These are phyloP conservation scores for Lepidocolaptes lacrymiger DNA, from an alignment of 2,797 vertebrate genomes.

Conservation along the genomic window DNA sequence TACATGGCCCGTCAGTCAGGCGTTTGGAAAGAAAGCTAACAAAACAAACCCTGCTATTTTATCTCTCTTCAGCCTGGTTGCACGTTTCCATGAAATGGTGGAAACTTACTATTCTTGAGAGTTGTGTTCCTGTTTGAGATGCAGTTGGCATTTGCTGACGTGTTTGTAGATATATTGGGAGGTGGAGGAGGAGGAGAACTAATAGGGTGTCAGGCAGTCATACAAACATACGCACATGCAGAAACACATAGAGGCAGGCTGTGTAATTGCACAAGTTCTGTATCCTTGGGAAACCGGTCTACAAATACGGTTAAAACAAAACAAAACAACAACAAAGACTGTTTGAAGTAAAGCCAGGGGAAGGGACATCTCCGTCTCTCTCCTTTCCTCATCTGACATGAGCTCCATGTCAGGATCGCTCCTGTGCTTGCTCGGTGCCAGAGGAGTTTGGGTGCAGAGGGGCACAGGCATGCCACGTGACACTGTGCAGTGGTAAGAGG, in stretches of 20 bases:
- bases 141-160: slow-evolving; percentile 53
- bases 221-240: slow-evolving; percentile 17
- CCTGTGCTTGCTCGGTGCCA: background rate
- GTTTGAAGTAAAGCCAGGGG: background rate
- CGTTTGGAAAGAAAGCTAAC: background rate
- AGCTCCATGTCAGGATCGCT: background rate
- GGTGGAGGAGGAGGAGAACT: slow-evolving; percentile 26
- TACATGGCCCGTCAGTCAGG: background rate
- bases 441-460: background rate
- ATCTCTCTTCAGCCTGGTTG: background rate
- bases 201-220: slow-evolving; percentile 21
- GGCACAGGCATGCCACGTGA: background rate
- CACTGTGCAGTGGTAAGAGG: background rate
- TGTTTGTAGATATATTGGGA: slow-evolving; percentile 43
- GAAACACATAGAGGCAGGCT: slow-evolving; percentile 18
- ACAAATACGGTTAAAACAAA: background rate
- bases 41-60: slow-evolving; percentile 42
- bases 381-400: background rate
- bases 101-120: slow-evolving; percentile 56
- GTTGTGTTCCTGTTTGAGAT: slow-evolving; percentile 49
- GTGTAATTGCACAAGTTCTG: slow-evolving; percentile 28
- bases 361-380: background rate
- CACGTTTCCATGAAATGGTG: slow-evolving; percentile 30
- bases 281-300: slow-evolving; percentile 46
- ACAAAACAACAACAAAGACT: background rate